Evolutionary conservation across 2,113 vertebrate species (phyloP).

Genomic region (sheep (Ovis aries)): DNA sequence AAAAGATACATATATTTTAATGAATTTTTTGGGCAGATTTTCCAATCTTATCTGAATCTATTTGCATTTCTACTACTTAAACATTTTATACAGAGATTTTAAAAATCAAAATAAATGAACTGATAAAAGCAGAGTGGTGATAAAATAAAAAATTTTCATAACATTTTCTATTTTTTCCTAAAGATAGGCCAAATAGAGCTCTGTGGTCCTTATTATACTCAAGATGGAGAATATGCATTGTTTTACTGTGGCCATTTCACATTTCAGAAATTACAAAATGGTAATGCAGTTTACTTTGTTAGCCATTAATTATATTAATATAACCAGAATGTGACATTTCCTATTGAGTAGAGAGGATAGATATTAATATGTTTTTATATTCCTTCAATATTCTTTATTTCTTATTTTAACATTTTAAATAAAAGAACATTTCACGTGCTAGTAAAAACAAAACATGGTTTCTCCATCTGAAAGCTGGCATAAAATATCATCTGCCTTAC

Average conservation of each 20-base stretch:
- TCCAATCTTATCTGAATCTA: neutral
- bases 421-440: neutral
- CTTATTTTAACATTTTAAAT: conserved; percentile 26
- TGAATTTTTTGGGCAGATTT: neutral
- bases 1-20: neutral
- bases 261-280: neutral
- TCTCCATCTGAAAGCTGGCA: neutral
- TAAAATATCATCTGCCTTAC: neutral
- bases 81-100: neutral
- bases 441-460: neutral
- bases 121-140: neutral
- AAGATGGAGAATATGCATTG: neutral
- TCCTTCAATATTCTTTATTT: conserved; percentile 24
- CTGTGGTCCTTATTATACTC: neutral
- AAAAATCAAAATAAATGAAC: conserved; percentile 19
- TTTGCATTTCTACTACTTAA: neutral
- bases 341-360: neutral
- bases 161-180: neutral
- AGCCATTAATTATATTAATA: neutral
- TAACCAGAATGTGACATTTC: neutral
- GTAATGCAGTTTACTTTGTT: neutral
- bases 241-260: neutral
- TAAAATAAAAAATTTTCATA: neutral
- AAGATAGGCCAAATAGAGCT: neutral
- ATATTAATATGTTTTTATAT: neutral